Conservation (phyloP, 2,113 vertebrate genomes). For the Blennius ocellaris region DNA sequence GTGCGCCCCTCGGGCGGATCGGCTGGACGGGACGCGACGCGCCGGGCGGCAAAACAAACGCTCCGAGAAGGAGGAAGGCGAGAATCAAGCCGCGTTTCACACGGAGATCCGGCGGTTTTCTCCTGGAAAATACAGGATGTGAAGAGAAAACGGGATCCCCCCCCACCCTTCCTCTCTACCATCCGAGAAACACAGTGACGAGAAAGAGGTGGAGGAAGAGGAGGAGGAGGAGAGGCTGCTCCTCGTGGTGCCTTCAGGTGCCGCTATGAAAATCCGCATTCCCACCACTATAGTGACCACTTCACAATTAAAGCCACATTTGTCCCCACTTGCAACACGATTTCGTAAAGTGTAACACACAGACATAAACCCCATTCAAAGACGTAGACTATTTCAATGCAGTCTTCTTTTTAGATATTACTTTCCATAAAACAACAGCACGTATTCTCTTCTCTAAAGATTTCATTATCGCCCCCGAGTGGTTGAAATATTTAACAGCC, state of each 20-base stretch:
- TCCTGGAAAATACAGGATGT: background rate
- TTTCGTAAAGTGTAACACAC: background rate
- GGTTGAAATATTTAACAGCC: background rate
- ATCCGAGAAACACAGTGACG: conserved; percentile 45
- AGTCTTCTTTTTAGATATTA: background rate
- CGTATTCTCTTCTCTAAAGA: background rate
- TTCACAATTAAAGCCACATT: background rate
- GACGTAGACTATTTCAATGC: background rate
- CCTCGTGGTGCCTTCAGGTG: conserved; percentile 35
- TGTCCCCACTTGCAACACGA: no score
- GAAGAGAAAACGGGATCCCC: conserved; percentile 5
- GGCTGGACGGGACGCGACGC: background rate
- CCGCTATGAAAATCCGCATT: background rate
- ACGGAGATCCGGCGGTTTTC: background rate
- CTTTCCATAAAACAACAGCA: background rate
- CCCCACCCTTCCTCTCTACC: conserved; percentile 6
- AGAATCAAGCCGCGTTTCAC: no score
- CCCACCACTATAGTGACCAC: background rate
- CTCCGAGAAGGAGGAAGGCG: no score
- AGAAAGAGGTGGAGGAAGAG: conserved; percentile 14
- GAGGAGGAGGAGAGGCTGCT: conserved; percentile 30
- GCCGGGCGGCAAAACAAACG: background rate
- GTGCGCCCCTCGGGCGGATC: conserved; percentile 17
- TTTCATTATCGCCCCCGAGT: conserved; percentile 22
- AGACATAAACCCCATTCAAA: background rate